phyloP scores from a whole-genome alignment of 2,797 vertebrate genomes.

The Arrhamphus sclerolepis region DNA sequence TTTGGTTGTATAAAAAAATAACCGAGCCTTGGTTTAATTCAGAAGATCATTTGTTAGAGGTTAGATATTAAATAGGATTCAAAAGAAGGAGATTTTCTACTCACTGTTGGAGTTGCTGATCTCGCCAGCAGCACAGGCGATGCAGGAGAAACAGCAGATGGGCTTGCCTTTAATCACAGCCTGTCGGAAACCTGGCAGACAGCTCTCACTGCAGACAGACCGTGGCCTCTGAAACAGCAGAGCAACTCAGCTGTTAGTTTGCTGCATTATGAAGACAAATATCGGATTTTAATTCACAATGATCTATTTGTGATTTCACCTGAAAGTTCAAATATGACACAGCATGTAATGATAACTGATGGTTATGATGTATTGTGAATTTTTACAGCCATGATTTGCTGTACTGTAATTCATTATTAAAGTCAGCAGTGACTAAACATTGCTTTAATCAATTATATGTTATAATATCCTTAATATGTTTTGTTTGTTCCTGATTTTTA shows the following conservation, averaged over 20 bases:
- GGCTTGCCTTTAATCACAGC: conserved; percentile 78
- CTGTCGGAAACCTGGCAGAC: conserved; percentile 74
- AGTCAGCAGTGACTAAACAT: too few relatives aligned
- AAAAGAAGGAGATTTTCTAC: conserved; percentile 14
- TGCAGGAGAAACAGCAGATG: conserved; percentile 79
- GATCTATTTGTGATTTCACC: not conserved
- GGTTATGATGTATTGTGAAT: too few relatives aligned
- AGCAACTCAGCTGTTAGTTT: conserved; percentile 18
- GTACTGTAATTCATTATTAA: too few relatives aligned
- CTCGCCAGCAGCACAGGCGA: conserved; percentile 77
- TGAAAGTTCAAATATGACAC: not conserved
- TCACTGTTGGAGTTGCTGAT: conserved; percentile 76
- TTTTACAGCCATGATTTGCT: too few relatives aligned
- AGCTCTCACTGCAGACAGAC: conserved; percentile 80
- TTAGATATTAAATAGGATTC: too few relatives aligned
- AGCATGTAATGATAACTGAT: too few relatives aligned
- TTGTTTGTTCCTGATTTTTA: too few relatives aligned
- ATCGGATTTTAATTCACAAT: not conserved
- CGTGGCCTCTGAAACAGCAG: conserved; percentile 68
- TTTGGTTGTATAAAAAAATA: not conserved
- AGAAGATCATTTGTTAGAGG: not conserved
- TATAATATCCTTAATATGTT: too few relatives aligned
- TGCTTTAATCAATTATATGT: too few relatives aligned
- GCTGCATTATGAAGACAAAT: not conserved
- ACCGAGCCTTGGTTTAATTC: not conserved